These are phyloP conservation scores for Tringa solitaria DNA, from an alignment of 2,113 vertebrate species.

Conservation along the genomic window DNA sequence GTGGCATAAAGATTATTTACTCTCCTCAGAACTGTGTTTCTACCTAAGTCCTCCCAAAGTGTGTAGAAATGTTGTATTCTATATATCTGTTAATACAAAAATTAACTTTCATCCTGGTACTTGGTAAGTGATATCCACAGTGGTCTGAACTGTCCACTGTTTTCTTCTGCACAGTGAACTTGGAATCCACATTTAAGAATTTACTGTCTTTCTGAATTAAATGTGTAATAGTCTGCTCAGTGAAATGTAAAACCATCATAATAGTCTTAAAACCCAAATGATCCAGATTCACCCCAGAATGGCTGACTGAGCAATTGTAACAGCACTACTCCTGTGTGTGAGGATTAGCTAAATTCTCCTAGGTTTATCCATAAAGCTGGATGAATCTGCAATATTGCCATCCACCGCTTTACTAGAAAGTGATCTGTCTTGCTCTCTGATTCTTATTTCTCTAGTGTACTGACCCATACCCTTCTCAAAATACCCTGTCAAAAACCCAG, in stretches of 20 bases:
- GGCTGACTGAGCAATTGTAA: conserved; percentile 34
- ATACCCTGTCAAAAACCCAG: background rate
- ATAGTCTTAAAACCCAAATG: conserved; percentile 33
- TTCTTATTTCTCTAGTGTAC: background rate
- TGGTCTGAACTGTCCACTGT: background rate
- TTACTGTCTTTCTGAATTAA: conserved; percentile 14
- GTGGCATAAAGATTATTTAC: background rate
- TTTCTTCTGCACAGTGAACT: background rate
- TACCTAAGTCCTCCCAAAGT: background rate
- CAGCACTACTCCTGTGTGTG: background rate
- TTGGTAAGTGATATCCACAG: background rate
- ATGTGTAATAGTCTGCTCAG: background rate
- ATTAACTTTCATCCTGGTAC: background rate
- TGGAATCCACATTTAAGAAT: background rate
- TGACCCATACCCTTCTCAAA: conserved; percentile 40
- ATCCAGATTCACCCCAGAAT: conserved; percentile 29
- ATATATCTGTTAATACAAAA: background rate
- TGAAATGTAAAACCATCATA: conserved; percentile 22
- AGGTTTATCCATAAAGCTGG: conserved; percentile 9
- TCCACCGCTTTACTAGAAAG: background rate
- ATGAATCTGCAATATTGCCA: background rate
- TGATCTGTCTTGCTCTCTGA: background rate
- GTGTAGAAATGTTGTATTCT: background rate
- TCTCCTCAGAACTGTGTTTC: background rate
- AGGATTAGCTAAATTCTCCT: conserved; percentile 29